These are phyloP conservation scores for Istiophorus platypterus DNA, from an alignment of 2,113 vertebrate genomes.

Conservation along the genomic window DNA sequence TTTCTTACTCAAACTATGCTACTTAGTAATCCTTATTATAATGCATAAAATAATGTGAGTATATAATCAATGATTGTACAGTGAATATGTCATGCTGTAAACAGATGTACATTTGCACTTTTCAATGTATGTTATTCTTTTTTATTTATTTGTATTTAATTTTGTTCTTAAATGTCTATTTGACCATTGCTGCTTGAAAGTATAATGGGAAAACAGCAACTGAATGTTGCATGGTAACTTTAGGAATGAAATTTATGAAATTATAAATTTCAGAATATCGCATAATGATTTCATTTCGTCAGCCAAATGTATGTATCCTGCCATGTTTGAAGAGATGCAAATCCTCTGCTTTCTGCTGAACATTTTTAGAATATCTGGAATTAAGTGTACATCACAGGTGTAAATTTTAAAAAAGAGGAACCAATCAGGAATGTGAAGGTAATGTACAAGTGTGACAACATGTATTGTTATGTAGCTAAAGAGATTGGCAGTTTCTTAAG, in stretches of 20 bases:
- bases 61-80: conserved; percentile 87
- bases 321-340: conserved; percentile 44
- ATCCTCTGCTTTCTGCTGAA: conserved; percentile 34
- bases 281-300: conserved; percentile 54
- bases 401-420: conserved; percentile 14
- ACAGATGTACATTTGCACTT: conserved; percentile 85
- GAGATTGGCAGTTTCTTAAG: conserved; percentile 10
- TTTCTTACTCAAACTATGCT: conserved; percentile 83
- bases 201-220: conserved; percentile 70
- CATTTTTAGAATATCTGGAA: conserved; percentile 45
- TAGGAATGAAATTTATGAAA: conserved; percentile 67
- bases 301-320: conserved; percentile 41
- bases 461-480: conserved; percentile 53
- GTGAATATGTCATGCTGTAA: conserved; percentile 86
- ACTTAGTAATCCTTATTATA: conserved; percentile 85
- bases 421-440: conserved; percentile 1
- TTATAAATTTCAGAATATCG: conserved; percentile 51
- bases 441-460: conserved; percentile 16
- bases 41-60: conserved; percentile 82
- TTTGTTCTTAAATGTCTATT: conserved; percentile 79
- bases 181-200: conserved; percentile 78
- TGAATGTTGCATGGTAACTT: conserved; percentile 76
- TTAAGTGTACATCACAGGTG: not conserved
- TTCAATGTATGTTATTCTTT: conserved; percentile 75
- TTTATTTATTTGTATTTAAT: conserved; percentile 79